Evolutionary conservation across 2,888 invertebrate genomes (phyloP).

Genomic region (Ophraella communa): DNA sequence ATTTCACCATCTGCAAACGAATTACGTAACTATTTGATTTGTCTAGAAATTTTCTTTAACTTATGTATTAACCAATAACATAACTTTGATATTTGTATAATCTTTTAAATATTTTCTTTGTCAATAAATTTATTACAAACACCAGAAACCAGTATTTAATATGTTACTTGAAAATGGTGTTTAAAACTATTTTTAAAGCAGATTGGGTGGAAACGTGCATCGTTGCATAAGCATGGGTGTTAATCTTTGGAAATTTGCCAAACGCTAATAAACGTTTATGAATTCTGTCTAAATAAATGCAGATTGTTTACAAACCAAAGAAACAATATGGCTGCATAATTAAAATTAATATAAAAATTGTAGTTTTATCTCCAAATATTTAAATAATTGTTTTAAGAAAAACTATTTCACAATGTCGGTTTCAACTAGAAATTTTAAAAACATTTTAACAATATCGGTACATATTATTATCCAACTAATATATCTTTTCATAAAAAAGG

Average conservation of each 20-base stretch:
- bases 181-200: constrained; percentile 26
- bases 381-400: too few relatives aligned
- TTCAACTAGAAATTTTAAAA: too few relatives aligned
- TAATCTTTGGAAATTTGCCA: constrained; percentile 25
- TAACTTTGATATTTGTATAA: background rate
- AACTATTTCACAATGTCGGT: too few relatives aligned
- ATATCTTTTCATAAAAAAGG: too few relatives aligned
- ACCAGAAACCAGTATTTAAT: constrained; percentile 17
- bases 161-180: constrained; percentile 12
- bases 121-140: background rate
- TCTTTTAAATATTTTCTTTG: background rate
- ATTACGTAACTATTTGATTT: background rate
- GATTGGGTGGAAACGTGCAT: constrained; percentile 10
- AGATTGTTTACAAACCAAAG: background rate
- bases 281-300: background rate
- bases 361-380: too few relatives aligned
- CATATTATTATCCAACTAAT: too few relatives aligned
- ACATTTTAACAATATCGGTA: too few relatives aligned
- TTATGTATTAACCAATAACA: too few relatives aligned
- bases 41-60: background rate
- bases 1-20: too few relatives aligned
- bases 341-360: too few relatives aligned
- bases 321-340: too few relatives aligned
- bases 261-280: background rate
- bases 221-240: constrained; percentile 25